Evolutionary conservation across 2,797 vertebrate species (phyloP).

Genomic region (Malurus splendens): DNA sequence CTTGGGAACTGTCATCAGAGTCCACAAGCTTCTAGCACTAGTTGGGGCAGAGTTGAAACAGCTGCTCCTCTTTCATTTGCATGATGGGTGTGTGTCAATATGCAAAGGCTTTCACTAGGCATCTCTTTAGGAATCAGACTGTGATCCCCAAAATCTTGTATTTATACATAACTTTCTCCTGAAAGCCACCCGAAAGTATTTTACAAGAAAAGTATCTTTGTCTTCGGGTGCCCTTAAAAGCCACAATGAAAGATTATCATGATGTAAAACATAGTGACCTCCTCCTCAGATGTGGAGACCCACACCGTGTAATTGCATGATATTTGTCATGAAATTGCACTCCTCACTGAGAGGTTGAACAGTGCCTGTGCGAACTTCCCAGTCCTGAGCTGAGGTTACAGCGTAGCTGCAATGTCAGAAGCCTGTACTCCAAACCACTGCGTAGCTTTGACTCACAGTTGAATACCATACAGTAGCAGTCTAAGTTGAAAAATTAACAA

Average conservation of each 20-base stretch:
- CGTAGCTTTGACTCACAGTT: conserved; percentile 27
- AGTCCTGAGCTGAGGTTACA: not conserved
- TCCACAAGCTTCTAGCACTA: not conserved
- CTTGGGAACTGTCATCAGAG: not conserved
- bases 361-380: not conserved
- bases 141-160: not conserved
- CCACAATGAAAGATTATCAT: not conserved
- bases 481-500: conserved; percentile 55
- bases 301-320: not conserved
- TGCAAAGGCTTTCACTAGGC: not conserved
- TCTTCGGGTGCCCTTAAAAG: not conserved
- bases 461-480: conserved; percentile 32
- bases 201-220: not conserved
- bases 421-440: not conserved
- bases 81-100: conserved; percentile 9
- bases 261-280: not conserved
- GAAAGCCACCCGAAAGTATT: not conserved
- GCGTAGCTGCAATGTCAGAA: not conserved
- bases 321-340: not conserved
- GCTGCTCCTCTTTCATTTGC: not conserved
- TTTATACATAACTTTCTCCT: not conserved
- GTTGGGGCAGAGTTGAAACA: not conserved
- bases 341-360: not conserved
- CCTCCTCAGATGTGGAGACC: not conserved
- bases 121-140: not conserved